Evolutionary conservation across 1,140 invertebrate genomes (phyloP).

Genomic region (Druon quercuslanigerum): DNA sequence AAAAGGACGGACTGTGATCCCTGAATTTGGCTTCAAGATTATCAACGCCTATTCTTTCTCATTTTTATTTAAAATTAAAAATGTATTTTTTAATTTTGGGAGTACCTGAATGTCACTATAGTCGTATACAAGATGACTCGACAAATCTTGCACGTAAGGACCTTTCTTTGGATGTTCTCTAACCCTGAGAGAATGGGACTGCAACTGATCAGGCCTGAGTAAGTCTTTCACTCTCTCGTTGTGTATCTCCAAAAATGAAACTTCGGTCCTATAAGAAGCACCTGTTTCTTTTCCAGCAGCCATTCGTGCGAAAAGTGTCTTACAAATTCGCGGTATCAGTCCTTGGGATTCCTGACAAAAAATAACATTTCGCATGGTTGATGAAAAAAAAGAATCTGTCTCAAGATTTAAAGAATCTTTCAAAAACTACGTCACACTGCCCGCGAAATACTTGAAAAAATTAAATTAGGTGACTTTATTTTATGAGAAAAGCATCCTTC

Average conservation of each 20-base stretch:
- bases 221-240: constrained; percentile 94
- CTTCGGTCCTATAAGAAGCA: constrained; percentile 88
- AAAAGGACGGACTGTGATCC: no score
- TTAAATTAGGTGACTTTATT: no score
- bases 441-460: no score
- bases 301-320: constrained; percentile 85
- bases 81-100: neutral
- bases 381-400: constrained; percentile 5
- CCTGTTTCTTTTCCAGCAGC: constrained; percentile 86
- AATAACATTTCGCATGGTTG: constrained; percentile 34
- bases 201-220: constrained; percentile 80
- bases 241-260: constrained; percentile 94
- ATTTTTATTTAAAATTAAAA: no score
- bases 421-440: no score
- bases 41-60: no score
- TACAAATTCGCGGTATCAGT: constrained; percentile 91
- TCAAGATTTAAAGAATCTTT: neutral
- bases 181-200: constrained; percentile 86
- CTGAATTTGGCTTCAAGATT: no score
- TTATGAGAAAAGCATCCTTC: no score
- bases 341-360: constrained; percentile 86
- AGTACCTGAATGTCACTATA: constrained; percentile 88
- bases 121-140: constrained; percentile 89
- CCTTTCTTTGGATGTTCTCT: constrained; percentile 94
- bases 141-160: constrained; percentile 95